Evolutionary conservation across 1,140 invertebrate species (phyloP).

Genomic region (Drosophila tropicalis): DNA sequence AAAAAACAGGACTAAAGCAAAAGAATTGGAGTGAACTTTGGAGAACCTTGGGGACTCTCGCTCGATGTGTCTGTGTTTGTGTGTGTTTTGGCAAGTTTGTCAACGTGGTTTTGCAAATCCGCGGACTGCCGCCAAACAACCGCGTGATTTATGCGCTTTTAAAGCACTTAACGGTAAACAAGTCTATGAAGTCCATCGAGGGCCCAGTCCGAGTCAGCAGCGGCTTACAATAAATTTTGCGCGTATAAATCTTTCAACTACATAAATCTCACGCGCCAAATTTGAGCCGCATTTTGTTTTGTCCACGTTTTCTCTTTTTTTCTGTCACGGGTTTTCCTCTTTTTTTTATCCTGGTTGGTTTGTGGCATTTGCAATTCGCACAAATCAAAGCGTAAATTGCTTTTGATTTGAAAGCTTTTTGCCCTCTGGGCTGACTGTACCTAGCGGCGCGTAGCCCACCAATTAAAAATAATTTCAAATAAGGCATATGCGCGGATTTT

Average conservation of each 20-base stretch:
- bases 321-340: constrained; percentile 14
- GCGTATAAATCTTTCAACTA: constrained; percentile 80
- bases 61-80: neutral
- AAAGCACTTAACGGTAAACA: constrained; percentile 75
- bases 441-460: constrained; percentile 47
- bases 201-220: constrained; percentile 26
- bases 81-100: constrained; percentile 64
- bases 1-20: constrained; percentile 26
- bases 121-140: constrained; percentile 55
- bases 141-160: constrained; percentile 81
- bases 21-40: neutral
- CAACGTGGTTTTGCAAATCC: constrained; percentile 62
- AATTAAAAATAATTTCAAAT: constrained; percentile 77
- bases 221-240: constrained; percentile 67
- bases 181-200: constrained; percentile 72
- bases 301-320: constrained; percentile 17
- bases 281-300: constrained; percentile 53
- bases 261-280: constrained; percentile 78
- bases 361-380: constrained; percentile 45
- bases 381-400: constrained; percentile 80
- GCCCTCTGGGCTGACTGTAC: constrained; percentile 63
- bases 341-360: constrained; percentile 10
- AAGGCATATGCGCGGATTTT: constrained; percentile 68
- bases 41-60: constrained; percentile 13
- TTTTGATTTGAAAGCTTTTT: constrained; percentile 78